phyloP scores from a whole-genome alignment of 2,888 invertebrate species.

The Serripes groenlandicus region DNA sequence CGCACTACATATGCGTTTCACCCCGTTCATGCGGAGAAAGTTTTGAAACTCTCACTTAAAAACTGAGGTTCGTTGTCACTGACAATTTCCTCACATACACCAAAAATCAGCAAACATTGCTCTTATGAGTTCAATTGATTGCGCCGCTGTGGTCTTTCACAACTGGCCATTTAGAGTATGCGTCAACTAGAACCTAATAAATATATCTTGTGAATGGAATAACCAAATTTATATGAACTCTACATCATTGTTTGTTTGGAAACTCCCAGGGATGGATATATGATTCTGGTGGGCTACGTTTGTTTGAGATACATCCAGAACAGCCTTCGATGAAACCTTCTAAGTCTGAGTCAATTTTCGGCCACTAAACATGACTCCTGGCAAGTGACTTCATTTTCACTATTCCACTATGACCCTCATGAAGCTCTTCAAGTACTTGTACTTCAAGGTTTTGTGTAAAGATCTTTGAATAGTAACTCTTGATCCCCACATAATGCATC shows the following conservation, averaged over 20 bases:
- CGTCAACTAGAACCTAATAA: constrained; percentile 84
- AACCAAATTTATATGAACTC: constrained; percentile 87
- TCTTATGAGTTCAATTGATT: constrained; percentile 64
- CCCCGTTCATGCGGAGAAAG: too few species aligned
- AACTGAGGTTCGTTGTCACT: constrained; percentile 82
- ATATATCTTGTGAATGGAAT: constrained; percentile 81
- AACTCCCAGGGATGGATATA: constrained; percentile 76
- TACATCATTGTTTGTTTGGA: constrained; percentile 80
- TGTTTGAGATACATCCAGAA: constrained; percentile 38
- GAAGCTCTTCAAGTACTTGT: too few species aligned
- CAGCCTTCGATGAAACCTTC: constrained; percentile 65
- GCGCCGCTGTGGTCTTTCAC: constrained; percentile 64
- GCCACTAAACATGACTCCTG: constrained; percentile 78
- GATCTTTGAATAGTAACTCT: constrained; percentile 70
- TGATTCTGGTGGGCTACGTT: constrained; percentile 64
- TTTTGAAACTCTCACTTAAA: constrained; percentile 44
- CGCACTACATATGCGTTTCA: constrained; percentile 61
- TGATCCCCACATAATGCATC: constrained; percentile 71
- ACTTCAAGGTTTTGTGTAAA: too few species aligned
- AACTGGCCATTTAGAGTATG: constrained; percentile 86
- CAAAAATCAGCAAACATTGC: constrained; percentile 69
- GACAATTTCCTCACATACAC: constrained; percentile 75
- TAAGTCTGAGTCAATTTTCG: constrained; percentile 61
- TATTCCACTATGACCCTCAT: too few species aligned
- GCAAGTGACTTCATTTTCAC: too few species aligned